Conservation (phyloP, 2,888 invertebrate species). For the Pheosia tremula region DNA sequence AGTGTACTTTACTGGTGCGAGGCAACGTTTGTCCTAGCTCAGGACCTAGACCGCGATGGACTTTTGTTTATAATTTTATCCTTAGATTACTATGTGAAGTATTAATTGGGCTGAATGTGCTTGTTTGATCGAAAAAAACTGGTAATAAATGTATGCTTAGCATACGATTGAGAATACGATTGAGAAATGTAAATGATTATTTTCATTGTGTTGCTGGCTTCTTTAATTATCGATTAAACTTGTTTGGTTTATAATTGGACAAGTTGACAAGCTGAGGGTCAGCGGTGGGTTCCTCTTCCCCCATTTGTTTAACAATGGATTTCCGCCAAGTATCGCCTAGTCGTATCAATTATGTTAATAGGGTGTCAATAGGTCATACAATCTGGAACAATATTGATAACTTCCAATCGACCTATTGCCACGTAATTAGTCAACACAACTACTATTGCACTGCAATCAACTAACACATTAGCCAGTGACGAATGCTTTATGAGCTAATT, state of each 20-base stretch:
- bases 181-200: no score
- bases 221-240: no score
- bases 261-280: no score
- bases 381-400: constrained; percentile 4
- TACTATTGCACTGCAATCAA: background rate
- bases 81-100: background rate
- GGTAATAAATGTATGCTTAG: no score
- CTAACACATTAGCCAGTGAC: background rate
- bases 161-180: no score
- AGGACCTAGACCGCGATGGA: constrained; percentile 30
- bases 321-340: background rate
- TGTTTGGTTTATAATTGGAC: no score
- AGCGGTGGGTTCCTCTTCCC: no score
- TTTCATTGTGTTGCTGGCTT: no score
- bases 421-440: background rate
- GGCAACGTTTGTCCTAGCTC: constrained; percentile 29
- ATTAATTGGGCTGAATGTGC: background rate
- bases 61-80: background rate
- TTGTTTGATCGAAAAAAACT: background rate
- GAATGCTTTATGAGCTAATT: background rate
- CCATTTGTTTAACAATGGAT: background rate
- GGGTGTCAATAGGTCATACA: background rate
- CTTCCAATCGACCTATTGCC: background rate
- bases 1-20: constrained; percentile 16
- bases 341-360: background rate